Conservation (phyloP, 2,113 vertebrate species). For the Cebidichthys violaceus region DNA sequence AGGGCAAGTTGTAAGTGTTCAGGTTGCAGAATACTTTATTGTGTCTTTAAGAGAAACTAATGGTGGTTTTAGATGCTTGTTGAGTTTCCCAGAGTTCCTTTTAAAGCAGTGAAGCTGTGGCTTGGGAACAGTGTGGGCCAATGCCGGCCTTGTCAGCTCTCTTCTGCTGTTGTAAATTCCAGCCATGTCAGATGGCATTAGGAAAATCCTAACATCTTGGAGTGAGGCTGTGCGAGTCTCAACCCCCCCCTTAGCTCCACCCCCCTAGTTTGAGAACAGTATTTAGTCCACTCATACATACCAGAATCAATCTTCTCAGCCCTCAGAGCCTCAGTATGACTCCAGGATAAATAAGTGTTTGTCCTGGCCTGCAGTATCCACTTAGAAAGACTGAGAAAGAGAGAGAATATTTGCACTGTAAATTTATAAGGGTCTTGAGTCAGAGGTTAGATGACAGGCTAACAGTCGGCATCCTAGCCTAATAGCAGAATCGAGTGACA, state of each 20-base stretch:
- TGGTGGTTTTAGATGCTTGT: conserved; percentile 9
- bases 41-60: conserved; percentile 33
- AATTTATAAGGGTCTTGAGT: conserved; percentile 69
- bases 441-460: conserved; percentile 70
- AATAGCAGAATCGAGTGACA: conserved; percentile 76
- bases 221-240: conserved; percentile 55
- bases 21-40: conserved; percentile 11
- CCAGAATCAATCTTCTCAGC: conserved; percentile 74
- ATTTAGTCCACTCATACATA: conserved; percentile 72
- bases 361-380: conserved; percentile 68
- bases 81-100: conserved; percentile 29
- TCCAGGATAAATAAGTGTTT: conserved; percentile 79
- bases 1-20: conserved; percentile 10
- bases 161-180: conserved; percentile 67
- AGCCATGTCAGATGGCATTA: conserved; percentile 66
- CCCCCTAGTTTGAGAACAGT: conserved; percentile 43
- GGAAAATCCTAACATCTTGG: conserved; percentile 72
- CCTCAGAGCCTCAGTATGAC: conserved; percentile 62
- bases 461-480: conserved; percentile 70
- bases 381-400: conserved; percentile 46
- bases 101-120: conserved; percentile 4
- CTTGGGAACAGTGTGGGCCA: conserved; percentile 36
- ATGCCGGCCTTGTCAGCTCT: conserved; percentile 46
- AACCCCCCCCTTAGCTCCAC: conserved; percentile 22
- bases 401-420: conserved; percentile 45